Base-by-base conservation (phyloP, 2,113 vertebrate species). In the Albula goreensis region DNA sequence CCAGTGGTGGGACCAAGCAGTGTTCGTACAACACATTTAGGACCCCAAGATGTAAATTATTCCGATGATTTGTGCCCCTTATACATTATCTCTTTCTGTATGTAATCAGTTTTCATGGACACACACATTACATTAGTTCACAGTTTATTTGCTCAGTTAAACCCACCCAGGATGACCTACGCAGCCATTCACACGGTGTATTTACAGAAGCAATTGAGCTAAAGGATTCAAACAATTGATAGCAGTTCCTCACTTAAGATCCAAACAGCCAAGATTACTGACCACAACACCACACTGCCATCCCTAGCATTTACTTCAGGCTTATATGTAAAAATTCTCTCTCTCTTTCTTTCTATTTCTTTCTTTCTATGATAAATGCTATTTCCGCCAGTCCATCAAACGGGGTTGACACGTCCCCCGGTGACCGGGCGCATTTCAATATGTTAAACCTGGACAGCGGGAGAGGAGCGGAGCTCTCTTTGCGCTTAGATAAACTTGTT, bases 401-500 rank as follows among this genome's bases (percentile, higher is more conserved):
- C 53, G 51, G 78, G 80, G 83, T n/a, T 86, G 56, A 81, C 80
- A 86, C 70, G 57, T 77, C 81, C 85, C 81, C 17, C 81, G 25
- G 63, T 31, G 66, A 83, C 80, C 31, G 31, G 10, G 66, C 25
- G 78, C n/a, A 78, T 86, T 78, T 86, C 63, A 83, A 82, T 86
- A 82, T 83, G 85, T 86, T 83, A 83, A 86, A 86, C 78, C 78
- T 31, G 50, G 17, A 80, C 80, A 17, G 53, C 63, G 49, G 50
- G 80, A 48, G 63, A 10, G 31, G 81, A 60, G 78, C 78, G 74
- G 78, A 83, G 85, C 80, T 48, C n/a, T 83, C 85, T 86, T 83
- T 86, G 80, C 83, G 85, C 66, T 50, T 78, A 86, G 85, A 86
- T 86, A 86, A 82, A 83, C 85, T 83, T 86, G 85, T 86, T 86